A percentile compares a stretch with the other conserved stretches of the same genome.
These are phyloP conservation scores for Anguilla megastoma DNA, from an alignment of 2,797 vertebrate species.

Conservation along the genomic window DNA sequence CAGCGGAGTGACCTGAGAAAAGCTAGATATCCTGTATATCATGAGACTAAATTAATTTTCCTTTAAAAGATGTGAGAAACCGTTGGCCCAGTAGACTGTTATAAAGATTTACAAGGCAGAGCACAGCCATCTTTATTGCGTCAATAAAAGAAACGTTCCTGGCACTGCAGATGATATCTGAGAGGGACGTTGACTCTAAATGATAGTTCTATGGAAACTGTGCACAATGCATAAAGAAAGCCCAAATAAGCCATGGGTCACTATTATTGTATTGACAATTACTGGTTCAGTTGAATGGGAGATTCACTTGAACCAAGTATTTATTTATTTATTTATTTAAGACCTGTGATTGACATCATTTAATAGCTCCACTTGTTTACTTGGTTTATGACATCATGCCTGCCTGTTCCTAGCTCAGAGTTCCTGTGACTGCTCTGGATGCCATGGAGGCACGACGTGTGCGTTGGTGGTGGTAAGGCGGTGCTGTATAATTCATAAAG, in stretches of 20 bases:
- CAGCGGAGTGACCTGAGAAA: constrained; percentile 1
- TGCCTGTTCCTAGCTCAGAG: neutral
- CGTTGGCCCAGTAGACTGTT: constrained; percentile 17
- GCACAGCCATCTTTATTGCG: constrained; percentile 10
- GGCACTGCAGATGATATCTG: neutral
- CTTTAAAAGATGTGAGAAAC: constrained; percentile 3
- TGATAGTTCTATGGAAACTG: neutral
- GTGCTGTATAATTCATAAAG: constrained; percentile 3
- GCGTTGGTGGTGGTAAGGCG: neutral
- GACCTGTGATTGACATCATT: neutral
- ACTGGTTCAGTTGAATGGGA: neutral
- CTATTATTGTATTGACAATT: neutral
- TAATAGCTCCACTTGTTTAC: neutral
- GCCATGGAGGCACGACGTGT: neutral
- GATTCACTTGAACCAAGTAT: neutral
- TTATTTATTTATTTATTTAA: neutral
- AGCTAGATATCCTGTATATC: neutral
- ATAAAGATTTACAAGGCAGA: constrained; percentile 21
- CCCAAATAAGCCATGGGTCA: neutral
- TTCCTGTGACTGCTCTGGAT: neutral
- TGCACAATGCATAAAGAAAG: neutral
- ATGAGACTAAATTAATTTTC: constrained; percentile 27
- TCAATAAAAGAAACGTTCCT: constrained; percentile 18
- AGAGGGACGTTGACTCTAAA: neutral
- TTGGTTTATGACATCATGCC: neutral